Percentiles rank a stretch among this genome's conserved stretches.
Evolutionary conservation across 2,888 invertebrate species (phyloP).

Genomic region (Drosophila paranaensis): DNA sequence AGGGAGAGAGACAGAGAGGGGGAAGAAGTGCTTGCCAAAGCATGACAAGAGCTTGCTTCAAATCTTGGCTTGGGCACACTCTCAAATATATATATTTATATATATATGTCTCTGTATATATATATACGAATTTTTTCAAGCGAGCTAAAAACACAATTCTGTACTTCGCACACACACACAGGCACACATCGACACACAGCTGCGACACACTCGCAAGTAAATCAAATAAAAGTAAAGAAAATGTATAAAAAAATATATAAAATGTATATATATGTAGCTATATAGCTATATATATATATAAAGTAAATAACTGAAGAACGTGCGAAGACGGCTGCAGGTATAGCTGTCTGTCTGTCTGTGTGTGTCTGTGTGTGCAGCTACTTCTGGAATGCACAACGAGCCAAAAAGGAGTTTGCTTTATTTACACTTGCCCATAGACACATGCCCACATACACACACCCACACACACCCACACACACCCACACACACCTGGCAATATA

Average conservation of each 20-base stretch:
- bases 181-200: slow-evolving; percentile 10
- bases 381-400: slow-evolving; percentile 60
- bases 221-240: slow-evolving; percentile 57
- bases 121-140: background rate
- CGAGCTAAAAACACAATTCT: slow-evolving; percentile 9
- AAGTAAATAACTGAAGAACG: slow-evolving; percentile 29
- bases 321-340: slow-evolving; percentile 45
- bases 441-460: background rate
- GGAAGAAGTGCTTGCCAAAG: slow-evolving; percentile 42
- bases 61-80: slow-evolving; percentile 57
- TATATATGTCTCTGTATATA: background rate
- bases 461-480: background rate
- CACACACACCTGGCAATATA: slow-evolving; percentile 16
- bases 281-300: slow-evolving; percentile 4
- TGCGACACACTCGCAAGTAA: slow-evolving; percentile 35
- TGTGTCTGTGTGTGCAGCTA: slow-evolving; percentile 42
- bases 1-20: slow-evolving; percentile 5
- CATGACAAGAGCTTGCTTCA: slow-evolving; percentile 66
- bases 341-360: slow-evolving; percentile 19
- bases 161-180: slow-evolving; percentile 13
- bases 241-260: slow-evolving; percentile 13
- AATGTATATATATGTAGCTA: slow-evolving; percentile 5
- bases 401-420: slow-evolving; percentile 54
- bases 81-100: background rate
- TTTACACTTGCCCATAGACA: slow-evolving; percentile 56